Percentiles rank a stretch among this genome's conserved stretches.
Conservation (phyloP, 2,888 invertebrate genomes). For the Sinhomidia bicolor region DNA sequence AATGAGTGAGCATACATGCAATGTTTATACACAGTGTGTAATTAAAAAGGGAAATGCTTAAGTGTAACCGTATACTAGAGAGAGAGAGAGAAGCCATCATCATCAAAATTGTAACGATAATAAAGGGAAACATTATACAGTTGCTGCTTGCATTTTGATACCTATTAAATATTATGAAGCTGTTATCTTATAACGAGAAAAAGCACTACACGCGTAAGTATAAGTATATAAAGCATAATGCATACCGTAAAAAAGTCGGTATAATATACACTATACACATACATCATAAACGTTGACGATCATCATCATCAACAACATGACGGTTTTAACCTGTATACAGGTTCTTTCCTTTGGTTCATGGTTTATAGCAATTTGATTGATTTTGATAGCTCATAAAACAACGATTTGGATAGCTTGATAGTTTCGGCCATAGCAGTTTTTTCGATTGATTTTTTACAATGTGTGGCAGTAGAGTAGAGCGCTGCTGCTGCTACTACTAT, state of each 20-base stretch:
- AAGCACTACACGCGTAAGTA: constrained; percentile 7
- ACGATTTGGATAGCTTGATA: constrained; percentile 12
- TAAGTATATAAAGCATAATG: background rate
- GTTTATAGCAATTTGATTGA: constrained; percentile 30
- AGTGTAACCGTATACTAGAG: background rate
- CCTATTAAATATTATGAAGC: background rate
- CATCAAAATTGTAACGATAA: background rate
- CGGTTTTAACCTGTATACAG: constrained; percentile 20
- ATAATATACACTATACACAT: background rate
- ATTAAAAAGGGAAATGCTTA: constrained; percentile 30
- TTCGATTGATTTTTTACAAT: constrained; percentile 32
- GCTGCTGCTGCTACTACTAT: background rate
- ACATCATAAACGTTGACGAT: too few species aligned
- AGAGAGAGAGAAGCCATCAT: background rate
- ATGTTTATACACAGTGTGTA: background rate
- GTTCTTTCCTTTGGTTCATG: background rate
- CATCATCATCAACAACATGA: background rate
- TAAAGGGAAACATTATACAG: background rate
- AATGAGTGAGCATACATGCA: background rate
- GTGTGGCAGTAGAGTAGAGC: constrained; percentile 21
- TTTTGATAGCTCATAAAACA: constrained; percentile 47
- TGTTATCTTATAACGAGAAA: constrained; percentile 28
- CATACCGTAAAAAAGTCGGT: too few species aligned
- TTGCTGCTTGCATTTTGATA: background rate
- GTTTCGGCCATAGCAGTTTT: background rate